A percentile compares a stretch with the other conserved stretches of the same genome.
These are phyloP conservation scores for Selenia dentaria DNA, from an alignment of 2,888 invertebrate genomes.

Conservation along the genomic window DNA sequence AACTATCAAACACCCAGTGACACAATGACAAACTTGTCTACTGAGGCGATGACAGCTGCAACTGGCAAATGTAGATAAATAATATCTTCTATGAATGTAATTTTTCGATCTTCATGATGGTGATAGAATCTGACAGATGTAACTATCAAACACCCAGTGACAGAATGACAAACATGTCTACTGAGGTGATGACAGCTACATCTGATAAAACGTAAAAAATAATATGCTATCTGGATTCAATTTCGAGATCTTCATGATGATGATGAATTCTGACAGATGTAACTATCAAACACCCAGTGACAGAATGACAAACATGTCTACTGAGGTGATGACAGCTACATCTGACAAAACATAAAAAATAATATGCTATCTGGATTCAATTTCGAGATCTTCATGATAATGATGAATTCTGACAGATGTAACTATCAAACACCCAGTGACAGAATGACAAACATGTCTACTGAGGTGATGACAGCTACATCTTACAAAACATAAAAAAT, in stretches of 20 bases:
- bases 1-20: constrained; percentile 24
- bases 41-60: constrained; percentile 25
- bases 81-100: background rate
- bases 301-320: constrained; percentile 29
- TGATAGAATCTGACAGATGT: too few relatives aligned
- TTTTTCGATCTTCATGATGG: too few relatives aligned
- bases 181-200: constrained; percentile 10
- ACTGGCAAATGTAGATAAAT: constrained; percentile 1
- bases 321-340: constrained; percentile 23
- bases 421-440: constrained; percentile 46
- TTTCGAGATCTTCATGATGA: too few relatives aligned
- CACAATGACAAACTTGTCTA: constrained; percentile 30
- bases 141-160: constrained; percentile 22
- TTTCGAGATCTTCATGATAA: too few relatives aligned
- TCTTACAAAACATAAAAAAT: background rate
- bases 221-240: too few relatives aligned
- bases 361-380: too few relatives aligned
- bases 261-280: constrained; percentile 1
- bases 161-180: constrained; percentile 1
- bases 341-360: constrained; percentile 9
- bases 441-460: constrained; percentile 39
- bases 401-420: constrained; percentile 11
- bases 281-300: constrained; percentile 30
- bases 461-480: constrained; percentile 28
- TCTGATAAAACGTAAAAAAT: background rate